Conservation (phyloP, 2,797 vertebrate species). For the Cryptoblepharus egeriae region DNA sequence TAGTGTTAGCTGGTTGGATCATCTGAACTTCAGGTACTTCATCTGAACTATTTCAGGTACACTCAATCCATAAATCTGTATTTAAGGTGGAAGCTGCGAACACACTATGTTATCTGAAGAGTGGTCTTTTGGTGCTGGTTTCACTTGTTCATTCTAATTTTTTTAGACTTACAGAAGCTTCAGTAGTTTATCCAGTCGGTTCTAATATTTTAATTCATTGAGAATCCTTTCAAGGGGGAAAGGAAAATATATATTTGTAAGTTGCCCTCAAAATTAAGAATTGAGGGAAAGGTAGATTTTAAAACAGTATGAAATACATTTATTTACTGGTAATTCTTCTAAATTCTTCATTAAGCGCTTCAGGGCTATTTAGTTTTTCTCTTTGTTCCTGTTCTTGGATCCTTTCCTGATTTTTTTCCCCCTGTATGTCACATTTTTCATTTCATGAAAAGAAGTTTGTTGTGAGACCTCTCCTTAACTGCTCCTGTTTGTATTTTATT, state of each 20-base stretch:
- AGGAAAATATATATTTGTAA: not conserved
- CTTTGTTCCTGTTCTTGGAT: not conserved
- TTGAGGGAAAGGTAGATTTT: not conserved
- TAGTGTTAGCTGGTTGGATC: too few species aligned
- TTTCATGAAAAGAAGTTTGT: not conserved
- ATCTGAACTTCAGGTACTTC: not conserved
- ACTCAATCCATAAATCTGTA: not conserved
- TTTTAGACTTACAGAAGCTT: not conserved
- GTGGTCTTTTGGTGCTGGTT: not conserved
- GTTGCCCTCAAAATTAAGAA: not conserved
- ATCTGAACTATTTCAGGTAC: too few species aligned
- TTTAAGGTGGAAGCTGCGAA: not conserved
- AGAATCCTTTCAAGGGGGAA: too few species aligned
- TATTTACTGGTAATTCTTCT: not conserved
- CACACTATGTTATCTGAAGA: not conserved
- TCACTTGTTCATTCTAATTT: not conserved
- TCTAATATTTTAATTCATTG: too few species aligned
- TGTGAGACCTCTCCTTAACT: not conserved
- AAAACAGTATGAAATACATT: not conserved
- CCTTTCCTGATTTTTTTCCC: slow-evolving; percentile 1
- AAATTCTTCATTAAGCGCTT: not conserved
- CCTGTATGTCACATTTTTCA: not conserved
- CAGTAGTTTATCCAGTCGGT: not conserved
- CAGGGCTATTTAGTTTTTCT: not conserved
- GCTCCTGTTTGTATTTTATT: not conserved